Conservation (phyloP, 2,113 vertebrate genomes). For the Pelvicachromis taeniatus region DNA sequence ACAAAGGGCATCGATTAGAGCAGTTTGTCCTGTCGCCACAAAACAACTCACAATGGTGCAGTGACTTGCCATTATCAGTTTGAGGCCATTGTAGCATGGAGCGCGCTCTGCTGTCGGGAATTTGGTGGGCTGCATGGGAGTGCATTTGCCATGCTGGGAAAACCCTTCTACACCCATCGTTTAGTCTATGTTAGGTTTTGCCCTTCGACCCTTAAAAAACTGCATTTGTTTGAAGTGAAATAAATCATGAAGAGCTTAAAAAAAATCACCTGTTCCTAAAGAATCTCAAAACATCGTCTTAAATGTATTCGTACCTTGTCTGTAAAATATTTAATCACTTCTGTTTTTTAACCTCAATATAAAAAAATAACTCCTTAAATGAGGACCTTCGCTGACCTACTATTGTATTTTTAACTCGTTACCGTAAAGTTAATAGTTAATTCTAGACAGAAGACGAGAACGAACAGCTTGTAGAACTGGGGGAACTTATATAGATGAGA, state of each 20-base stretch:
- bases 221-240: not conserved
- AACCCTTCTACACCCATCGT: too few species aligned
- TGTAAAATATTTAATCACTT: not conserved
- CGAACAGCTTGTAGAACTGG: too few species aligned
- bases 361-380: not conserved
- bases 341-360: not conserved
- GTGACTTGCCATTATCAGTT: too few species aligned
- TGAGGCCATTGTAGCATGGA: too few species aligned
- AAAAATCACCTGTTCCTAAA: not conserved
- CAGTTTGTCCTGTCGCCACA: not conserved
- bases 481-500: too few species aligned
- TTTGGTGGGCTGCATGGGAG: too few species aligned
- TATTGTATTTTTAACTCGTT: not conserved
- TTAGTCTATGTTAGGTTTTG: not conserved
- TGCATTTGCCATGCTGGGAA: too few species aligned
- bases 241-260: not conserved
- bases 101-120: too few species aligned
- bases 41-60: not conserved
- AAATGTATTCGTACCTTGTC: not conserved
- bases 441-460: not conserved
- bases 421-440: not conserved
- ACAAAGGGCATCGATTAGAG: not conserved
- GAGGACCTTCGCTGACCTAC: not conserved
- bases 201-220: not conserved
- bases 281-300: not conserved